Evolutionary conservation across 2,888 invertebrate species (phyloP).

Genomic region (Heliconius sara): DNA sequence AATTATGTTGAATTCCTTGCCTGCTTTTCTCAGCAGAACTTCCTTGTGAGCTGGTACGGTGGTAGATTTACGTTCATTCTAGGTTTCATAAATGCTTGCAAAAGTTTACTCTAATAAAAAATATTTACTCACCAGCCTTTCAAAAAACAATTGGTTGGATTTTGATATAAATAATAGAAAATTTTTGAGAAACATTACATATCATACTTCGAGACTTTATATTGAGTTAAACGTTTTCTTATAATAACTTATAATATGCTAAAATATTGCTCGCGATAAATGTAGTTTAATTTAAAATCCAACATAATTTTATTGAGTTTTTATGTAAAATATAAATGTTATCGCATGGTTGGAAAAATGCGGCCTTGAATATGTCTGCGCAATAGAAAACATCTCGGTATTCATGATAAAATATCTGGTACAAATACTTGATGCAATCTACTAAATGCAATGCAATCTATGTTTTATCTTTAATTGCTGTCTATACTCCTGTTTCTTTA

Average conservation of each 20-base stretch:
- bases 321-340: slow-evolving; percentile 16
- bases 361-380: slow-evolving; percentile 2
- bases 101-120: too few species aligned
- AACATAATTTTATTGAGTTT: slow-evolving; percentile 13
- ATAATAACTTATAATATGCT: background rate
- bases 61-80: background rate
- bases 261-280: background rate
- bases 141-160: too few species aligned
- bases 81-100: too few species aligned
- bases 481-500: background rate
- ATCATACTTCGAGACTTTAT: background rate
- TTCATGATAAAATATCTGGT: background rate
- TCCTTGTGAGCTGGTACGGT: background rate
- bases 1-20: background rate
- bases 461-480: too few species aligned
- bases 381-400: background rate
- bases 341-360: slow-evolving; percentile 1
- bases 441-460: background rate
- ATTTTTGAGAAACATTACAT: background rate
- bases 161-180: background rate
- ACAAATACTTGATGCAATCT: background rate
- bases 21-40: background rate
- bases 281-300: slow-evolving; percentile 16
- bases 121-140: too few species aligned
- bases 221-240: background rate